Evolutionary conservation across 2,113 vertebrate genomes (phyloP).

Genomic region (Rissa tridactyla): DNA sequence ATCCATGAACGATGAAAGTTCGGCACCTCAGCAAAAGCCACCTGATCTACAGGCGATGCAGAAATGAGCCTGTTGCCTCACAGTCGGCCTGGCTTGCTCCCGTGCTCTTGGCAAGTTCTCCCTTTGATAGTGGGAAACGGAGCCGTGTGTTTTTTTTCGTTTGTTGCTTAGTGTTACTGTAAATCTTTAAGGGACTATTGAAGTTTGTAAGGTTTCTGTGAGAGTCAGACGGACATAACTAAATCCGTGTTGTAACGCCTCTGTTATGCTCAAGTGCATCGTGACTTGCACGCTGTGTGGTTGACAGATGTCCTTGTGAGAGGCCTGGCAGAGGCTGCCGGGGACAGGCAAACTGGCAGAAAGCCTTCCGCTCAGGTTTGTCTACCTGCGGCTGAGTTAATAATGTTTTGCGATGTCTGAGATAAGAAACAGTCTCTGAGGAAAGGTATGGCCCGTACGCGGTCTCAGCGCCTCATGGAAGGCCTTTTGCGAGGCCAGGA

Average conservation of each 20-base stretch:
- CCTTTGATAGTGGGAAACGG: not conserved
- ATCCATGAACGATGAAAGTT: not conserved
- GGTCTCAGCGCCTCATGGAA: not conserved
- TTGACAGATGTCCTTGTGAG: not conserved
- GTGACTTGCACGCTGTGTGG: not conserved
- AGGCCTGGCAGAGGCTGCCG: not conserved
- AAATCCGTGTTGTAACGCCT: not conserved
- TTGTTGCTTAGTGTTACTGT: not conserved
- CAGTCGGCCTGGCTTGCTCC: not conserved
- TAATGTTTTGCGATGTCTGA: not conserved
- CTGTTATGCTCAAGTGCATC: not conserved
- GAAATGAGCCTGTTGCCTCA: not conserved
- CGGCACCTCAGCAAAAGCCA: not conserved
- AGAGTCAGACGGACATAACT: not conserved
- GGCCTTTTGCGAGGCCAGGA: not conserved
- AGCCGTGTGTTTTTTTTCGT: not conserved
- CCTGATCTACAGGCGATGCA: not conserved
- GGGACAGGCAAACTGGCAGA: not conserved
- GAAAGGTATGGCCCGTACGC: rapidly evolving
- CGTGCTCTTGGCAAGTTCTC: not conserved
- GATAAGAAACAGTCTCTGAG: not conserved
- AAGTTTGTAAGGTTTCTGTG: not conserved
- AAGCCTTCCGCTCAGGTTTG: not conserved
- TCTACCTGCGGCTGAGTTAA: not conserved
- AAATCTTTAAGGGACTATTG: not conserved